Evolutionary conservation across 2,113 vertebrate species (phyloP), one percentile per base, ranked within the genome.

Genomic region (Epinephelus moara): DNA sequence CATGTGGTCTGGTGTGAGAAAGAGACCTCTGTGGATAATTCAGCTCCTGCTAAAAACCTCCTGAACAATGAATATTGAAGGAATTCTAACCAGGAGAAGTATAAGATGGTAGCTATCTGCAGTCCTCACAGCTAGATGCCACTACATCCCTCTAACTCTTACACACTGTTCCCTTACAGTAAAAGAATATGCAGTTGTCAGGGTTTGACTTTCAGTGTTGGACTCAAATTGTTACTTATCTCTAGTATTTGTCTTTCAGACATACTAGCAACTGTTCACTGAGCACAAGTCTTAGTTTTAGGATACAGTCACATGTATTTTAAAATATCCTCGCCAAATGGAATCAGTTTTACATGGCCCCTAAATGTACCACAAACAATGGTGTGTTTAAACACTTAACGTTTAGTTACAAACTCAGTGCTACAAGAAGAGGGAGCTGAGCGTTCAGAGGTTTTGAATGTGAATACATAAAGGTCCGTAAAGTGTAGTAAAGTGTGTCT

Each of bases 141-240:
- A 7, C 5, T 37, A 37, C 4, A 37, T 37, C 33, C 33, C 33
- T 37, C 33, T 37, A 37, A 37, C 5, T 37, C 33, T 37, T 37
- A 6, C 33, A 37, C 33, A 37, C 33, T 37, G 33, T 37, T 37
- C 33, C 33, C 6, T 37, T 37, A 37, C 5, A 8, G 4, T 6
- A 25, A 49, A 68, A 53, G 3, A 67, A 70, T 25, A 67, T 23
- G 21, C 68, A 67, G 70, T 57, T 70, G 50, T 60, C 57, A 50
- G 70, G 50, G 23, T 79, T 69, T 66, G 49, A 13, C 47, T 79
- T 55, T 70, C 52, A 15, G 15, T 19, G 11, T 63, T 66, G 18
- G 88, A 84, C 84, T 85, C 71, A 86, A 57, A 18, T 56, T 60
- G 64, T 80, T 78, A 71, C 73, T 68, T 50, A 49, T 72, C 15